Percentiles rank a stretch among this genome's conserved stretches.
Evolutionary conservation across 2,113 vertebrate species (phyloP).

Genomic region (Athene cunicularia): DNA sequence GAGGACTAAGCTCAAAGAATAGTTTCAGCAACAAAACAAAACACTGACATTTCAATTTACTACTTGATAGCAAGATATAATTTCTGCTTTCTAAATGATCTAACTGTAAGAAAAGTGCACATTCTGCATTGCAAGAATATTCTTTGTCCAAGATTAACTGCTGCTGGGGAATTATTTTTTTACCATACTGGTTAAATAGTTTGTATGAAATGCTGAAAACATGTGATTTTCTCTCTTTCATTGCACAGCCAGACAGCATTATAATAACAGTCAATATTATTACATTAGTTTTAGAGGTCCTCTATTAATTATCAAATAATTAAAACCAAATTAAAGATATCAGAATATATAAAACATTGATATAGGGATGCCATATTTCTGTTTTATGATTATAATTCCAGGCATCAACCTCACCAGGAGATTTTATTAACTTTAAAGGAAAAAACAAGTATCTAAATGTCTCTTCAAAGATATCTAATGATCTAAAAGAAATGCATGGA

Average conservation of each 20-base stretch:
- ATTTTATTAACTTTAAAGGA: background rate
- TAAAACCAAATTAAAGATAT: background rate
- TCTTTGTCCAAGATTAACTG: background rate
- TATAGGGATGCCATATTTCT: background rate
- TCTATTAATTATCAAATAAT: background rate
- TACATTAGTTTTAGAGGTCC: background rate
- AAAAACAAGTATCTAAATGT: background rate
- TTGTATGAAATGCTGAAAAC: background rate
- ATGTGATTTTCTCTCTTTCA: background rate
- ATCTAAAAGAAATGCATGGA: background rate
- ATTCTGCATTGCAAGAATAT: slow-evolving; percentile 8
- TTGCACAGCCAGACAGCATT: background rate
- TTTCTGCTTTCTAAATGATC: slow-evolving; percentile 40
- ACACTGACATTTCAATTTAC: slow-evolving; percentile 38
- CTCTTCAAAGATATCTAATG: background rate
- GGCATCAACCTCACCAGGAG: background rate
- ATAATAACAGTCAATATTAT: background rate
- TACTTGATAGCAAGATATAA: background rate
- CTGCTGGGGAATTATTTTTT: background rate
- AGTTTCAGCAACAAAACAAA: slow-evolving; percentile 25
- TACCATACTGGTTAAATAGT: background rate
- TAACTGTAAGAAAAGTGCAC: slow-evolving; percentile 1
- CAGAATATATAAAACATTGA: background rate
- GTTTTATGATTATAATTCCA: background rate
- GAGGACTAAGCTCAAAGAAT: slow-evolving; percentile 18